A percentile compares a stretch with the other conserved stretches of the same genome.
phyloP scores from a whole-genome alignment of 2,113 vertebrate genomes.

The Cathartes aura region DNA sequence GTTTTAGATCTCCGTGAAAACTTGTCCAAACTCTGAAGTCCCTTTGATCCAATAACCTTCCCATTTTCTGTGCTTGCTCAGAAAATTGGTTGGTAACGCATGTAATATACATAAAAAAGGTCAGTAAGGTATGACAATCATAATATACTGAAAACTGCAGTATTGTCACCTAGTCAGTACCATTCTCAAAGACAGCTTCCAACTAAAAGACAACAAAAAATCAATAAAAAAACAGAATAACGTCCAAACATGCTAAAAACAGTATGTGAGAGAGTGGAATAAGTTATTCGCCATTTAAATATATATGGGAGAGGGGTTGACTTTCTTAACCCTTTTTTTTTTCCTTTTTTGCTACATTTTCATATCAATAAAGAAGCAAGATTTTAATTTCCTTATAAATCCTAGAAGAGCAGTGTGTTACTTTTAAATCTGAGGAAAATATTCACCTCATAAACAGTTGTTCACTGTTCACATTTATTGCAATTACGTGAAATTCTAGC shows the following conservation, averaged over 20 bases:
- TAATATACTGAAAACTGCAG: neutral
- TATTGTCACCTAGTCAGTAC: neutral
- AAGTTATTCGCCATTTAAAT: neutral
- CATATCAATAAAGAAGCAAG: neutral
- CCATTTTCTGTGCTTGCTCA: neutral
- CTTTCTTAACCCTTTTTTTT: neutral
- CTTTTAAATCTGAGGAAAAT: neutral
- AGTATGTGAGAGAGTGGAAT: neutral
- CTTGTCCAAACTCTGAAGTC: neutral
- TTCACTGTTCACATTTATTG: neutral
- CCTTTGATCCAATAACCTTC: neutral
- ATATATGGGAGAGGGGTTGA: rapidly evolving
- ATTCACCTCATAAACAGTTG: neutral
- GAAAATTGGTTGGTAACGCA: neutral
- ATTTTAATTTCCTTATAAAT: neutral
- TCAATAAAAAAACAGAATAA: neutral
- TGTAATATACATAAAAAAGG: neutral
- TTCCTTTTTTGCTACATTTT: neutral
- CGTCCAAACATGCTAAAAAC: neutral
- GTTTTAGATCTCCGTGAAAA: neutral
- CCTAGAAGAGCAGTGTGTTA: neutral
- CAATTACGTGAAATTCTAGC: neutral
- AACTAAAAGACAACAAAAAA: neutral
- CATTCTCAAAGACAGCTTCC: neutral
- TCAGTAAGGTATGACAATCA: neutral